Conservation (phyloP, 92 coral and sea anemone species). For the Meandrina meandrites region DNA sequence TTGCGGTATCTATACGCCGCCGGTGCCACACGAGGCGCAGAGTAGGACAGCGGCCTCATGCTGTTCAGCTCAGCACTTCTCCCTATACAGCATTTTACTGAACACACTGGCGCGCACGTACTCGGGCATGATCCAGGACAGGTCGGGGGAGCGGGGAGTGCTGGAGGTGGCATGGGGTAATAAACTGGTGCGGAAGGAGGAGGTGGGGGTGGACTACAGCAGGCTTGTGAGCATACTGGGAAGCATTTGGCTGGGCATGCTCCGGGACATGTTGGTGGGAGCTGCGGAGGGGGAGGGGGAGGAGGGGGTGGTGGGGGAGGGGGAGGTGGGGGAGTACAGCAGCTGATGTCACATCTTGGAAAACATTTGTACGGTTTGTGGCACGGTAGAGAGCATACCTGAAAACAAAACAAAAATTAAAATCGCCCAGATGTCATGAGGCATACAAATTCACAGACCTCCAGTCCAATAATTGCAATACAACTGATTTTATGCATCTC, state of each 20-base stretch:
- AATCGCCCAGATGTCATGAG: background rate
- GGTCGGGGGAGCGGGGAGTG: conserved; percentile 25
- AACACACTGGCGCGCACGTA: conserved; percentile 55
- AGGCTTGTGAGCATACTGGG: conserved; percentile 58
- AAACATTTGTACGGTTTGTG: conserved; percentile 71
- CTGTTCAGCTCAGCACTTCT: background rate
- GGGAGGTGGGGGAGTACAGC: conserved; percentile 68
- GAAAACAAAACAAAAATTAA: background rate
- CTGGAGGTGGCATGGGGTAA: conserved; percentile 40
- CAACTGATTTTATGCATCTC: too few species aligned
- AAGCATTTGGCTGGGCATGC: conserved; percentile 58
- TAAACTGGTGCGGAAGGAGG: conserved; percentile 50
- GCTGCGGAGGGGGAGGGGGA: conserved; percentile 17
- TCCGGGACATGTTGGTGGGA: conserved; percentile 57
- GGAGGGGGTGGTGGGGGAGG: conserved; percentile 58
- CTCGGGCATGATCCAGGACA: conserved; percentile 64
- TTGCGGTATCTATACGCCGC: conserved; percentile 12
- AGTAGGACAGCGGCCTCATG: conserved; percentile 26
- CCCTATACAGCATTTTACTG: conserved; percentile 48
- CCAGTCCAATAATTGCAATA: too few species aligned
- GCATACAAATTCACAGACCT: background rate
- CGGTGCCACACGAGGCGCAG: conserved; percentile 25
- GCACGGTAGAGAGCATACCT: conserved; percentile 86
- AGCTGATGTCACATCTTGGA: conserved; percentile 67
- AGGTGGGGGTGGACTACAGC: conserved; percentile 76